Conservation (phyloP, 2,888 invertebrate genomes). For the Melieria picta region DNA sequence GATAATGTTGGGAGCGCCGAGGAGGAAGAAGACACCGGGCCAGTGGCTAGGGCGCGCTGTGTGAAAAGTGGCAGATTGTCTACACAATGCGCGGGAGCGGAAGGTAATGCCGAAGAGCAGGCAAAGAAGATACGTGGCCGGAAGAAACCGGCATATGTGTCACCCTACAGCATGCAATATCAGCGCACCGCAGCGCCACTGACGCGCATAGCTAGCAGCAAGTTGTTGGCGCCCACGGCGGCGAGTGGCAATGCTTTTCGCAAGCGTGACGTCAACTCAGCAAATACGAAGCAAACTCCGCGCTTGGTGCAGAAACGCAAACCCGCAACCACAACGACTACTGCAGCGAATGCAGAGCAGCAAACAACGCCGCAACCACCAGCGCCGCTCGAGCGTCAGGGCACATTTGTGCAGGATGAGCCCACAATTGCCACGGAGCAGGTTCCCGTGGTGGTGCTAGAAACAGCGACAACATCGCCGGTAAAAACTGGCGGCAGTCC, state of each 20-base stretch:
- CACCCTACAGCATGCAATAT: conserved; percentile 68
- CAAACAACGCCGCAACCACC: conserved; percentile 38
- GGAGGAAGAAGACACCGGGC: conserved; percentile 18
- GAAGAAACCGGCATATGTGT: conserved; percentile 74
- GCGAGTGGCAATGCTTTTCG: conserved; percentile 33
- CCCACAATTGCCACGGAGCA: conserved; percentile 60
- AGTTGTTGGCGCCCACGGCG: conserved; percentile 43
- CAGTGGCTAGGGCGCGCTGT: conserved; percentile 38
- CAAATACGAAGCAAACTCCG: conserved; percentile 15
- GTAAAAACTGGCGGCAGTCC: conserved; percentile 44
- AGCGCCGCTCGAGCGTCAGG: conserved; percentile 77
- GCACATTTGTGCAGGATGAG: conserved; percentile 92
- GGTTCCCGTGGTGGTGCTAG: conserved; percentile 61
- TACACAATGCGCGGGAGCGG: conserved; percentile 67
- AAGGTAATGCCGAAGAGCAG: conserved; percentile 53
- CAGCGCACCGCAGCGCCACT: conserved; percentile 46
- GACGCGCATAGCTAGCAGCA: conserved; percentile 21
- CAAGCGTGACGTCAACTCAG: conserved; percentile 32
- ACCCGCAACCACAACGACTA: not conserved
- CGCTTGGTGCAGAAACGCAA: conserved; percentile 1
- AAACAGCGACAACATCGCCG: conserved; percentile 28
- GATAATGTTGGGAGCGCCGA: conserved; percentile 27
- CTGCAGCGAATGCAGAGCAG: conserved; percentile 46
- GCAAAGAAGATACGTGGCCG: conserved; percentile 65
- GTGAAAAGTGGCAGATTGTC: conserved; percentile 58